Evolutionary conservation across 2,888 invertebrate genomes (phyloP).

Genomic region (Eurois occulta): DNA sequence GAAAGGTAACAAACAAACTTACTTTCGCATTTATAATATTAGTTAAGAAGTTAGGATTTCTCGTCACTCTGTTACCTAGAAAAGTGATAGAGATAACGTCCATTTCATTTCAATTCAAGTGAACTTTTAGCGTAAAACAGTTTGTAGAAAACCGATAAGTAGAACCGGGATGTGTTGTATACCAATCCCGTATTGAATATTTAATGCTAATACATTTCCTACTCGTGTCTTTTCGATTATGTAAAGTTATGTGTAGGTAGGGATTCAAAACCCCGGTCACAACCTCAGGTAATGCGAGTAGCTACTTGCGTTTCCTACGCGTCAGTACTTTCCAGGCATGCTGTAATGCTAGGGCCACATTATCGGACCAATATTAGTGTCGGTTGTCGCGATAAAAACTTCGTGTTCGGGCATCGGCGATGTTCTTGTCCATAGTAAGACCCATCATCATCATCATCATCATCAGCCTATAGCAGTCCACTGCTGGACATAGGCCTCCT

Average conservation of each 20-base stretch:
- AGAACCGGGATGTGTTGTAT: neutral
- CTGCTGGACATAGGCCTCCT: too few species aligned
- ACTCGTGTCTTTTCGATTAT: slow-evolving; percentile 8
- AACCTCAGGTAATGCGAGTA: neutral
- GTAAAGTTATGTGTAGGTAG: neutral
- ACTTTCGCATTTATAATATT: too few species aligned
- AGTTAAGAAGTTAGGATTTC: too few species aligned
- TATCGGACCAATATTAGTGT: too few species aligned
- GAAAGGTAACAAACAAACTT: too few species aligned
- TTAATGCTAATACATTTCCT: neutral
- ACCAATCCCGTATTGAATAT: neutral
- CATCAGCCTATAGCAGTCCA: too few species aligned
- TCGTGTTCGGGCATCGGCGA: too few species aligned
- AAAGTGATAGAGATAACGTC: neutral
- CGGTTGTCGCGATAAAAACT: too few species aligned
- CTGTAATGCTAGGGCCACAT: too few species aligned
- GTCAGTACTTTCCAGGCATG: neutral
- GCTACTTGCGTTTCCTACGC: neutral
- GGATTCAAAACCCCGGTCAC: neutral
- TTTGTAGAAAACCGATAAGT: neutral
- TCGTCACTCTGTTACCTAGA: neutral
- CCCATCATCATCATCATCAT: too few species aligned
- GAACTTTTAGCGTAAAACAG: neutral
- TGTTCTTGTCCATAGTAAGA: too few species aligned
- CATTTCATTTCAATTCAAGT: neutral